Percentiles rank a stretch among this genome's conserved stretches.
Conservation (phyloP, 1,140 invertebrate species). For the Dreissena polymorpha region DNA sequence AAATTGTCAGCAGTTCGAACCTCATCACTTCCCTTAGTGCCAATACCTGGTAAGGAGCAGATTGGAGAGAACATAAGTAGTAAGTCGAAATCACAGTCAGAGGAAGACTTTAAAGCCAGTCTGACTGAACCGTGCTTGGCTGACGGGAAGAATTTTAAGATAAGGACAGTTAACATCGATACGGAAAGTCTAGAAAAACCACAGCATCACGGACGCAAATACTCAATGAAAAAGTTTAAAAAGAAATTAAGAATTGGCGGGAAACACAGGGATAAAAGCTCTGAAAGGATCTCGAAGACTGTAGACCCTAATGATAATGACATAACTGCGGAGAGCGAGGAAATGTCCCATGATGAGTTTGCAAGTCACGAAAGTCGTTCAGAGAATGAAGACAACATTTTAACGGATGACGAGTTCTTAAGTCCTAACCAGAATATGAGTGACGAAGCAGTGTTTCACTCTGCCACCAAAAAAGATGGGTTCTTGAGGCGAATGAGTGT, state of each 20-base stretch:
- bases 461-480: constrained; percentile 13
- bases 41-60: constrained; percentile 3
- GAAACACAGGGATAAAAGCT: constrained; percentile 30
- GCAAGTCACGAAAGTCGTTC: constrained; percentile 11
- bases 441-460: constrained; percentile 21
- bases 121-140: neutral
- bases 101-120: constrained; percentile 22
- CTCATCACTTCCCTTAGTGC: constrained; percentile 26
- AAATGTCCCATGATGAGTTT: constrained; percentile 15
- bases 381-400: constrained; percentile 14
- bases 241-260: constrained; percentile 24
- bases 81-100: constrained; percentile 27
- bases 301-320: constrained; percentile 9
- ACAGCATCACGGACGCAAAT: constrained; percentile 24
- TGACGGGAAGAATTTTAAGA: neutral
- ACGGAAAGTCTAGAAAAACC: neutral
- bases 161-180: neutral
- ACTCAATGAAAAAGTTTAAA: constrained; percentile 50
- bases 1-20: constrained; percentile 21
- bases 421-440: neutral
- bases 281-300: constrained; percentile 4
- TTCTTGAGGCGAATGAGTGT: constrained; percentile 71
- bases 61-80: neutral
- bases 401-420: constrained; percentile 18
- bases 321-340: neutral